Conservation (phyloP, 2,113 vertebrate species). For the Isichthys henryi region DNA sequence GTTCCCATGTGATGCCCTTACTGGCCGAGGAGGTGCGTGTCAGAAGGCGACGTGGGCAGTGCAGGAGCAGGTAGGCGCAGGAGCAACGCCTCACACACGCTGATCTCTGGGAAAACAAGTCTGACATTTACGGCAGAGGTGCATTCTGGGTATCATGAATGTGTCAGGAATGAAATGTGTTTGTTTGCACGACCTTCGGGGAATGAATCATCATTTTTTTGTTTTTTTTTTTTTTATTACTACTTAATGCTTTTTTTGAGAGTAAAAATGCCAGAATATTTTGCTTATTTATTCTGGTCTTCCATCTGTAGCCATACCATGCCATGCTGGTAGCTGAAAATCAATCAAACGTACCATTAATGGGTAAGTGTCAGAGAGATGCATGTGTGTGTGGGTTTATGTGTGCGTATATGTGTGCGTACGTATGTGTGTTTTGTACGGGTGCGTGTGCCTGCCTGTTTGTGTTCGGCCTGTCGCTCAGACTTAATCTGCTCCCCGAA, state of each 20-base stretch:
- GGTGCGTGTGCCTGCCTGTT: constrained; percentile 27
- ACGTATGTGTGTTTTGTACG: constrained; percentile 12
- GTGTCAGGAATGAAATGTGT: constrained; percentile 17
- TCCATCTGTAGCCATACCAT: not conserved
- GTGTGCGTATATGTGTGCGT: constrained; percentile 42
- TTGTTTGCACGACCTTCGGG: constrained; percentile 20
- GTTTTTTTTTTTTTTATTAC: not conserved
- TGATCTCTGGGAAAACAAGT: constrained; percentile 23
- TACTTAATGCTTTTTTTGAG: not conserved
- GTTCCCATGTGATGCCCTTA: not conserved
- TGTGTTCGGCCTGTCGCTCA: not conserved
- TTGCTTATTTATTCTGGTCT: not conserved
- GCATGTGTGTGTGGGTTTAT: constrained; percentile 12
- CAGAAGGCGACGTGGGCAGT: not conserved
- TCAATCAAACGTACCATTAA: not conserved
- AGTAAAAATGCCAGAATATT: not conserved
- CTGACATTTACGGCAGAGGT: constrained; percentile 17
- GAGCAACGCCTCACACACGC: not conserved
- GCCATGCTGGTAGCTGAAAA: not conserved
- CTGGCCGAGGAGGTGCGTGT: not conserved
- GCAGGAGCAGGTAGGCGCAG: not conserved
- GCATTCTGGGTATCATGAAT: constrained; percentile 11
- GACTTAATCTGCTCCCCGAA: not conserved
- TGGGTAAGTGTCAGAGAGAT: not conserved
- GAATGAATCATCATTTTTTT: not conserved